Evolutionary conservation across 2,888 invertebrate species (phyloP).

Genomic region (Dolomedes plantarius): DNA sequence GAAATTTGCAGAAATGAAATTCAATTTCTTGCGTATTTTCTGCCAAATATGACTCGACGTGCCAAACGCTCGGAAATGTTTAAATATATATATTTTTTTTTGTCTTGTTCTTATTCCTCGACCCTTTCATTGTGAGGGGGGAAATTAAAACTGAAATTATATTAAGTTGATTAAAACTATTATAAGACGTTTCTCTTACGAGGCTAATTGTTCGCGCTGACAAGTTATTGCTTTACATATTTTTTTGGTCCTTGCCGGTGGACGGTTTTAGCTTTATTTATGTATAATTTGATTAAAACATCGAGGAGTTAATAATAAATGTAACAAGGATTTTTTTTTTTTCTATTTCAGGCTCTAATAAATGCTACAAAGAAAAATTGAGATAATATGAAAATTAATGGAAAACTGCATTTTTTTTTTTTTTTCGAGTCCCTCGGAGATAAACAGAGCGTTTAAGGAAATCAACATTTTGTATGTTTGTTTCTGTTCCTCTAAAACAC

Average conservation of each 20-base stretch:
- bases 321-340: too few relatives aligned
- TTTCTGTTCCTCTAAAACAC: too few relatives aligned
- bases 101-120: not conserved
- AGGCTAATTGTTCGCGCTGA: not conserved
- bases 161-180: constrained; percentile 7
- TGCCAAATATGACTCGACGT: not conserved
- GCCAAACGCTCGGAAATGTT: not conserved
- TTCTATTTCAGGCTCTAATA: too few relatives aligned
- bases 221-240: not conserved
- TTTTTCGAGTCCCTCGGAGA: too few relatives aligned
- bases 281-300: not conserved
- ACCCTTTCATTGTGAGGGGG: too few relatives aligned
- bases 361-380: too few relatives aligned
- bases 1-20: not conserved
- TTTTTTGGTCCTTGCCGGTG: not conserved
- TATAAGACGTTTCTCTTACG: not conserved
- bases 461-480: too few relatives aligned
- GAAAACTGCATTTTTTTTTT: too few relatives aligned
- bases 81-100: not conserved
- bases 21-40: not conserved
- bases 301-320: not conserved
- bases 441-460: too few relatives aligned
- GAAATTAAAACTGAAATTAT: constrained; percentile 14
- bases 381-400: too few relatives aligned
- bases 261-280: not conserved